A percentile compares a stretch with the other conserved stretches of the same genome.
Evolutionary conservation across 2,797 vertebrate genomes (phyloP).

Genomic region (Acridotheres tristis): DNA sequence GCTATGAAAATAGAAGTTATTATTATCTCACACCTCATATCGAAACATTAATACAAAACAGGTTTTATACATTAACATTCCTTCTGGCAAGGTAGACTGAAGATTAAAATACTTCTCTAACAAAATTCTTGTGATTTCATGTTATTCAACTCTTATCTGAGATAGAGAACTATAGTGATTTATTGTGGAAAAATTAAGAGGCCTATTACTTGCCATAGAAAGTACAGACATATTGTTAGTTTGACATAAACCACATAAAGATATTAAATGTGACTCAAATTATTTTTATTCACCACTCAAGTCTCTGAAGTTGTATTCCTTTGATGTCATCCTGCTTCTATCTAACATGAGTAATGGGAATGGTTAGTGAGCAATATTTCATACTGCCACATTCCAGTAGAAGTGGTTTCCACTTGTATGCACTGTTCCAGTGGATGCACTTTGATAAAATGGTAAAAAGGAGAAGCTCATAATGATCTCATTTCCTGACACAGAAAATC

Average conservation of each 20-base stretch:
- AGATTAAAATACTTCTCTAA: conserved; percentile 5
- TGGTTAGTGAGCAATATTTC: conserved; percentile 62
- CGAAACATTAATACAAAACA: conserved; percentile 14
- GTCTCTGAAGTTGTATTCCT: conserved; percentile 39
- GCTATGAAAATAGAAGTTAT: conserved; percentile 7
- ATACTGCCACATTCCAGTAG: conserved; percentile 51
- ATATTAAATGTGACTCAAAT: conserved; percentile 60
- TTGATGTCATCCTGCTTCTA: conserved; percentile 45
- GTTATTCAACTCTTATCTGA: not conserved
- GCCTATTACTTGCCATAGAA: conserved; percentile 7
- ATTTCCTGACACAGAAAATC: conserved; percentile 50
- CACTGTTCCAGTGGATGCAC: conserved; percentile 37
- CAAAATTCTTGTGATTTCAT: conserved; percentile 17
- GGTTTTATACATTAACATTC: conserved; percentile 16
- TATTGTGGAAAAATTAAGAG: conserved; percentile 43
- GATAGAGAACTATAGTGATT: conserved; percentile 1
- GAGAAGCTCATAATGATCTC: conserved; percentile 18
- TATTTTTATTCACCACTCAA: conserved; percentile 46
- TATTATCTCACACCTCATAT: not conserved
- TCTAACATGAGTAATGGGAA: conserved; percentile 66
- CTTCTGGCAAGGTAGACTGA: conserved; percentile 1
- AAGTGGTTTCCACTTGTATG: conserved; percentile 51
- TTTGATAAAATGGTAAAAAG: conserved; percentile 57
- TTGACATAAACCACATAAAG: conserved; percentile 58
- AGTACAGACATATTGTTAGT: conserved; percentile 7